These are phyloP conservation scores for Neotragus moschatus DNA, from an alignment of 2,113 vertebrate species.

Conservation along the genomic window DNA sequence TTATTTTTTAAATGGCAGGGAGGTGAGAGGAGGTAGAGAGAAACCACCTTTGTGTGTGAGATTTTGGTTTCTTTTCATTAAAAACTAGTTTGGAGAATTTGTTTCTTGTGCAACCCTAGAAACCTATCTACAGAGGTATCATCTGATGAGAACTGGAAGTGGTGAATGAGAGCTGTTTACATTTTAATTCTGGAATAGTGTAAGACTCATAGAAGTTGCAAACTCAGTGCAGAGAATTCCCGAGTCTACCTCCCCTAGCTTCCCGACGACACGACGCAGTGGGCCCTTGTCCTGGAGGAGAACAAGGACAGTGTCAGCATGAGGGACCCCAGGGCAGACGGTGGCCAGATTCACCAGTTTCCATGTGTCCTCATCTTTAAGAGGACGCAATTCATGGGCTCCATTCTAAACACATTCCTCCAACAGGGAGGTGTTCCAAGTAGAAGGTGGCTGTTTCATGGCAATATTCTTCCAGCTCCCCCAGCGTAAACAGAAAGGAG, in stretches of 20 bases:
- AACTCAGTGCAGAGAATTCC: background rate
- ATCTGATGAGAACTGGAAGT: background rate
- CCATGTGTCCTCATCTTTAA: background rate
- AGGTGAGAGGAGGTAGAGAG: background rate
- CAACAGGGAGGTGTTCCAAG: background rate
- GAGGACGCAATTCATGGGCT: accelerated
- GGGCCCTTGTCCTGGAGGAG: accelerated
- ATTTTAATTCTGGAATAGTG: background rate
- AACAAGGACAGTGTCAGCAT: accelerated
- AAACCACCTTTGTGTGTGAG: too few relatives aligned
- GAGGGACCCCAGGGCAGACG: accelerated
- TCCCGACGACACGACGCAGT: accelerated
- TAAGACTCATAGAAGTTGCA: background rate
- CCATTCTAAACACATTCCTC: background rate
- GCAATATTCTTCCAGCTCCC: background rate
- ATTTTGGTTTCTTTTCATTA: background rate
- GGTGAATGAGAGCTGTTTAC: background rate
- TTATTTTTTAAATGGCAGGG: background rate
- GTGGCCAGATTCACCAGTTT: accelerated
- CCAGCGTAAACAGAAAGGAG: too few relatives aligned
- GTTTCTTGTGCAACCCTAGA: background rate
- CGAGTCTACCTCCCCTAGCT: accelerated
- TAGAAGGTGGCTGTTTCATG: background rate
- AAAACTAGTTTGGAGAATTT: background rate
- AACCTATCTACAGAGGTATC: background rate